phyloP scores from a whole-genome alignment of 2,113 vertebrate species.

The Tachycineta bicolor region DNA sequence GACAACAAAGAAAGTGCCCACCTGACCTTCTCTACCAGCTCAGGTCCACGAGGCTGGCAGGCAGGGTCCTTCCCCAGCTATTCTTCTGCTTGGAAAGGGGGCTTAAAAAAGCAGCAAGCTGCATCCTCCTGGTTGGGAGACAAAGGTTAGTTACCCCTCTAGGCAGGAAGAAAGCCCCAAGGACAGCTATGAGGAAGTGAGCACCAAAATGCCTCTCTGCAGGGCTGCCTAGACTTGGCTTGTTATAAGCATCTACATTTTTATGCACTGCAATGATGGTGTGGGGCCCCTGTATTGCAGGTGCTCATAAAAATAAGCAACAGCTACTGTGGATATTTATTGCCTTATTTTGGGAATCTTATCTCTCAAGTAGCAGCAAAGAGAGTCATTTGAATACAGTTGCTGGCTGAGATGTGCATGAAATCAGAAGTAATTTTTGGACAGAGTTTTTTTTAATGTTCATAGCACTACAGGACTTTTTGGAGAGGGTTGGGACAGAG shows the following conservation, averaged over 20 bases:
- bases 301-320: not conserved
- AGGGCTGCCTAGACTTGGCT: not conserved
- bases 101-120: not conserved
- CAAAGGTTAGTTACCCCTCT: not conserved
- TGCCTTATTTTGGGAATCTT: slow-evolving; percentile 8
- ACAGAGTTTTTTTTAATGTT: not conserved
- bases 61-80: not conserved
- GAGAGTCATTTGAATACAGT: not conserved
- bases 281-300: not conserved
- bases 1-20: not conserved
- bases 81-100: not conserved
- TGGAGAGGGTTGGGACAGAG: not conserved
- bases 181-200: not conserved
- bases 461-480: not conserved
- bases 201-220: not conserved
- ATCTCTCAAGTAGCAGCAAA: not conserved
- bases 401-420: not conserved
- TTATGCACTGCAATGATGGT: not conserved
- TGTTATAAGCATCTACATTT: not conserved
- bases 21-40: not conserved
- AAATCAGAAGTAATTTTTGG: not conserved
- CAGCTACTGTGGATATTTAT: slow-evolving; percentile 10
- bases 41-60: not conserved
- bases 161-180: not conserved
- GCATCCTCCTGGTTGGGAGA: rapidly evolving